phyloP scores from a whole-genome alignment of 2,113 vertebrate species.

The Pampusana beccarii region DNA sequence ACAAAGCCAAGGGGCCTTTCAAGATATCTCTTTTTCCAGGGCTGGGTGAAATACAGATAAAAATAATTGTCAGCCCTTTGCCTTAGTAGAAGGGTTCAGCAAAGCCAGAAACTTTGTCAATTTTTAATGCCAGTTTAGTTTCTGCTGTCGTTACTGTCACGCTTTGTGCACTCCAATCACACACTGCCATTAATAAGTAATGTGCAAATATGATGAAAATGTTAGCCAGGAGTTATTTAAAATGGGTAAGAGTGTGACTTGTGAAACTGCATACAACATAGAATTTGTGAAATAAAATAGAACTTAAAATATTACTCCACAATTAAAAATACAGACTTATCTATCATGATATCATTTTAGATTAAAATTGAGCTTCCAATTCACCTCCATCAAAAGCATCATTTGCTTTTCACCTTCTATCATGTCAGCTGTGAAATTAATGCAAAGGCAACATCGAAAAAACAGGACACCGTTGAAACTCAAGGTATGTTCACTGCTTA shows the following conservation, averaged over 20 bases:
- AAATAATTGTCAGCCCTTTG: background rate
- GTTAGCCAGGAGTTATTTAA: background rate
- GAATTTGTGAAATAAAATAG: conserved; percentile 28
- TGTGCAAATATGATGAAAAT: conserved; percentile 8
- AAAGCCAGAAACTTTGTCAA: background rate
- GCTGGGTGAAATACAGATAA: background rate
- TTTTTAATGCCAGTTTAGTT: conserved; percentile 29
- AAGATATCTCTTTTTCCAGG: background rate
- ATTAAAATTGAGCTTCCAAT: conserved; percentile 96
- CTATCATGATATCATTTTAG: conserved; percentile 78
- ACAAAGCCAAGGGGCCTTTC: background rate
- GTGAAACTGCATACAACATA: background rate
- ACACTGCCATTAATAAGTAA: conserved; percentile 53
- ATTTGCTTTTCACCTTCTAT: conserved; percentile 96
- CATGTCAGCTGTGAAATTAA: conserved; percentile 97
- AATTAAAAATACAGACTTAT: conserved; percentile 31
- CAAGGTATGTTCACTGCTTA: conserved; percentile 80
- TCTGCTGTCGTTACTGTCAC: conserved; percentile 32
- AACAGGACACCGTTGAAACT: conserved; percentile 89
- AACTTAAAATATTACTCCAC: background rate
- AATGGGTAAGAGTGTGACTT: background rate
- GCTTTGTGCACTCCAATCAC: conserved; percentile 53
- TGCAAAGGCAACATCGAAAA: conserved; percentile 90
- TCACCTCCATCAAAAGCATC: conserved; percentile 94
- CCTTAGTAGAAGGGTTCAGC: background rate